Evolutionary conservation across 30 jellyfish, hydroid and myxozoan genomes (phyloP), one percentile per base, ranked within the genome.

Genomic region (Aurelia coerulea): DNA sequence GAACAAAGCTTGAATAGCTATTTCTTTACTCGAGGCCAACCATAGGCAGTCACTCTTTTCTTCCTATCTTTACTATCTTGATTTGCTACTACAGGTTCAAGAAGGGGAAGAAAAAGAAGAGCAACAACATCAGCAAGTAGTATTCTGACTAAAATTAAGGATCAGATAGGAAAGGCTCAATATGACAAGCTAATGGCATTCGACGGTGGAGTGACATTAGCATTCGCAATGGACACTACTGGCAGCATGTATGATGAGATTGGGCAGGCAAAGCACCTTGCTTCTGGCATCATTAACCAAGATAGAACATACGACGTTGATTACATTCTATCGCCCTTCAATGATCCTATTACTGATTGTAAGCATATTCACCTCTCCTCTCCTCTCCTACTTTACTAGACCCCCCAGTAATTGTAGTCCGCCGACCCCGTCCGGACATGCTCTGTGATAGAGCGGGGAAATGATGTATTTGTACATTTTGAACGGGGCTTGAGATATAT

Each of bases 171-270:
- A 37, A 67, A 51, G 5, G 82, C 65, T 3, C 63, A 81, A 29
- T 90, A 50, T 71, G 42, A 70, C 32, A 68, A 69, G 39, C 90
- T 90, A 5, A 42, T 90, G 80, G 90, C 97, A 62, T 66, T 74
- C 32, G 86, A 90, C 32, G 97, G 97, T 9, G 95, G 77, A 35
- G 90, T 78, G 13, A 91, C 97, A 15, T 71, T 91, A 0, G 88
- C 88, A 13, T 91, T 91, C 85, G 96, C 87, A 5, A 56, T 91
- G 39, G 97, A 91, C 73, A 84, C 97, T 4, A 91, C 97, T 49
- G 92, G 92, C 8, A 83, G 96, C 62, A 91, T 91, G 97, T 10
- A 11, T 16, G 88, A 37, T 58, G 97, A 91, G 58, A 91, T 91
- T 29, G 54, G 49, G 4, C 72, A 63, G 41, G 92, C 97, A 31